Base-by-base conservation (phyloP, 2,888 invertebrate species). In the Pandemis cinnamomeana region DNA sequence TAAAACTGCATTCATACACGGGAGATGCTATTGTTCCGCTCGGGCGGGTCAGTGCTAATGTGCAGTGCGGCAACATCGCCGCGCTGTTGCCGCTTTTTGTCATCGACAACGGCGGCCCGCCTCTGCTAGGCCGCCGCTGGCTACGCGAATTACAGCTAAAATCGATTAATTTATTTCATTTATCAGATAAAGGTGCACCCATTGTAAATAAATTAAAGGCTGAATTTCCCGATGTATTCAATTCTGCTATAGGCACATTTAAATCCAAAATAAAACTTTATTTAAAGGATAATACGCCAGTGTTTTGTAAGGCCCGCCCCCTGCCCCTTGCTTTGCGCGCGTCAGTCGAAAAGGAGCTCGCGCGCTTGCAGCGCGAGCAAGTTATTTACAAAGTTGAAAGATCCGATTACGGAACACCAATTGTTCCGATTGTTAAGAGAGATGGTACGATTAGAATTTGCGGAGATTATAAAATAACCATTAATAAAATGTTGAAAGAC, bases 401-500 rank as follows among this genome's bases (percentile, higher is more conserved):
- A 27, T 27, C 27, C 27, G 63, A 71, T 0, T 63, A 63, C n/a
- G 53, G 63, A 6, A 71, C 70, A 0, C 70, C 70, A 1, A 44
- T 44, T 10, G 48, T 13, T 8, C 48, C 48, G 8, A 13, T 48
- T 48, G 48, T 10, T 10, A 3, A 70, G 10, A n/a, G 27, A 7
- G 36, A 64, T 41, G 71, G 71, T 7, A 13, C 44, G 0, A 62
- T 70, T 27, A 36, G 77, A 44, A 15, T 83, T 78, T 81, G 81
- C 20, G 80, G 79, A 0, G 79, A 81, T 71, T 82, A 81, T 42
- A 81, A 80, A 64, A 66, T 80, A 1, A 83, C 80, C 5, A 70
- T 81, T 8, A 81, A 83, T 68, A 72, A 70, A 48, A 27, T 60
- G 13, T 71, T 80, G 44, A 79, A 79, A 75, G 76, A 77, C 46